phyloP scores from a whole-genome alignment of 2,113 vertebrate species.

The Micromys minutus region DNA sequence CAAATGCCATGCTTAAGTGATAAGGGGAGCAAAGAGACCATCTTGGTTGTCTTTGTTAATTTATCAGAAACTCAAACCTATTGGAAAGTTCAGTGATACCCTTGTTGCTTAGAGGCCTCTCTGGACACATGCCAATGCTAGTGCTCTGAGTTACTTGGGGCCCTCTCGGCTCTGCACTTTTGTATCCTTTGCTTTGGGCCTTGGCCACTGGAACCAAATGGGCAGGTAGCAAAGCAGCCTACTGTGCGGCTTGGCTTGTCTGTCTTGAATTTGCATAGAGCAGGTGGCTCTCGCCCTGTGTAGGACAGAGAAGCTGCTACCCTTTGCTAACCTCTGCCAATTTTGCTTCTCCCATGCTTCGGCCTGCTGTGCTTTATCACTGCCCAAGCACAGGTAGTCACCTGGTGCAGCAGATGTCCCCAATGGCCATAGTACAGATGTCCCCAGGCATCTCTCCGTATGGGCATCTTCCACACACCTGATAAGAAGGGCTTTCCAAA shows the following conservation, averaged over 20 bases:
- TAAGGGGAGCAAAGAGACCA: conserved; percentile 40
- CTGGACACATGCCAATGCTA: not conserved
- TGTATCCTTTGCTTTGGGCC: not conserved
- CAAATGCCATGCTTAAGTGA: conserved; percentile 50
- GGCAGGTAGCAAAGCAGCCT: conserved; percentile 46
- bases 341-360: not conserved
- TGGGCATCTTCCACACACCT: not conserved
- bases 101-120: conserved; percentile 22
- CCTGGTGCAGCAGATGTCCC: conserved; percentile 55
- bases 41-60: conserved; percentile 63
- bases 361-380: conserved; percentile 24
- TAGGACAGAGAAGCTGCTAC: not conserved
- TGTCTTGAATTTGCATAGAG: not conserved
- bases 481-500: conserved; percentile 42
- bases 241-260: conserved; percentile 55
- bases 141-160: not conserved
- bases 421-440: not conserved
- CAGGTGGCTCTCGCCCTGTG: conserved; percentile 57
- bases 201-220: conserved; percentile 32
- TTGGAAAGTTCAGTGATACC: conserved; percentile 22
- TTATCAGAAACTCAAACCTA: conserved; percentile 56
- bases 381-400: conserved; percentile 26
- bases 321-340: conserved; percentile 53
- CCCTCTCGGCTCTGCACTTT: not conserved
- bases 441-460: conserved; percentile 35